Evolutionary conservation across 1,140 invertebrate genomes (phyloP).

Genomic region (Zaprionus taronus): DNA sequence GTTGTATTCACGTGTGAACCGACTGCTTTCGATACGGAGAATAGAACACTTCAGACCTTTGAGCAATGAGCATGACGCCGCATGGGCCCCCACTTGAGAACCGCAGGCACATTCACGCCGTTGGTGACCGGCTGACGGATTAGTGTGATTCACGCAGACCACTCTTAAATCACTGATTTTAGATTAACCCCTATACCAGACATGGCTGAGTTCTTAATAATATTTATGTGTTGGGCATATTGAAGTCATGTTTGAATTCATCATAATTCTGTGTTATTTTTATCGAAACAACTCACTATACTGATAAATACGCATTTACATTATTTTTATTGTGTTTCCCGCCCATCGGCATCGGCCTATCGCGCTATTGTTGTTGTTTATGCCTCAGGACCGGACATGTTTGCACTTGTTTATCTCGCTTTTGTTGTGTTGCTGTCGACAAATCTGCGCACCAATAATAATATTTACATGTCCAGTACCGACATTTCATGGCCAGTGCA

Average conservation of each 20-base stretch:
- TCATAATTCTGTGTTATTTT: conserved; percentile 25
- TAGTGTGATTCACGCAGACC: conserved; percentile 39
- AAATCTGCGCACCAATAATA: conserved; percentile 47
- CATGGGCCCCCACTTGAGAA: conserved; percentile 17
- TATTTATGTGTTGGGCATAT: conserved; percentile 14
- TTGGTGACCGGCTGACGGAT: conserved; percentile 2
- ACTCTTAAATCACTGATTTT: background rate
- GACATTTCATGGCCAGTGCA: conserved; percentile 18
- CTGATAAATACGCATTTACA: background rate
- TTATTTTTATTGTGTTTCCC: conserved; percentile 23
- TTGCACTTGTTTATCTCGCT: conserved; percentile 57
- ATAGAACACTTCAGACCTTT: conserved; percentile 51
- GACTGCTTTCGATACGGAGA: conserved; percentile 63
- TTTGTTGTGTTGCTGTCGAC: conserved; percentile 39
- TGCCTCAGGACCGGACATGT: conserved; percentile 53
- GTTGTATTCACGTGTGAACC: conserved; percentile 51
- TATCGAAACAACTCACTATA: conserved; percentile 20
- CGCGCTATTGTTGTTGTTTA: conserved; percentile 45
- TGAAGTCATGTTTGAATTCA: conserved; percentile 5
- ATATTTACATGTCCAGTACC: conserved; percentile 62
- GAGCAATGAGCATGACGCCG: conserved; percentile 49
- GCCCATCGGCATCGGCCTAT: conserved; percentile 45
- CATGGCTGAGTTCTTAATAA: too few relatives aligned
- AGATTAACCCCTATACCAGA: background rate
- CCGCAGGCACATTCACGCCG: conserved; percentile 4